Percentiles rank a stretch among this genome's conserved stretches.
These are phyloP conservation scores for Malurus cyaneus DNA, from an alignment of 2,113 vertebrate genomes.

Conservation along the genomic window DNA sequence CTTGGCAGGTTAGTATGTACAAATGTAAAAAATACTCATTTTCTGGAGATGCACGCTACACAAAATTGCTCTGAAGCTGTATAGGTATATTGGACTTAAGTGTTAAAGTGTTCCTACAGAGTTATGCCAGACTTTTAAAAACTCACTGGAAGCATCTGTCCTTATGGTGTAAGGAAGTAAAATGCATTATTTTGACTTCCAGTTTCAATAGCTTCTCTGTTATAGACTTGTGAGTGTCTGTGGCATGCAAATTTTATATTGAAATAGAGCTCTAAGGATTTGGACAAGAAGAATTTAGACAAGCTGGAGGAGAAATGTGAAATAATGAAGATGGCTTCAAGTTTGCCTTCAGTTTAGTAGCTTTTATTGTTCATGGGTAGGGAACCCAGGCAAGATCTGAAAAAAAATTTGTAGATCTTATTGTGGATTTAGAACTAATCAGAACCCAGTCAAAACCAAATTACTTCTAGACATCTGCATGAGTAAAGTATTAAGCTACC, in stretches of 20 bases:
- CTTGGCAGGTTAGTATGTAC: constrained; percentile 90
- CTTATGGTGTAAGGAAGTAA: not conserved
- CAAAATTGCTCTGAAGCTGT: not conserved
- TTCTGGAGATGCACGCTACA: not conserved
- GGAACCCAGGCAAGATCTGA: not conserved
- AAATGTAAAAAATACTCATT: not conserved
- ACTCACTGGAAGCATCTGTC: not conserved
- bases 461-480: not conserved
- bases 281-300: not conserved
- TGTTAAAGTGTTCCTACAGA: not conserved
- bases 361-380: not conserved
- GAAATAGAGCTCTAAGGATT: not conserved
- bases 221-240: not conserved
- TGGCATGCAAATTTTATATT: not conserved
- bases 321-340: not conserved
- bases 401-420: not conserved
- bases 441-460: not conserved
- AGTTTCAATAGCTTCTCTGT: not conserved
- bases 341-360: not conserved
- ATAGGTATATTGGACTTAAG: not conserved
- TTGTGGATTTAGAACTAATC: not conserved
- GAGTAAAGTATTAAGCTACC: not conserved
- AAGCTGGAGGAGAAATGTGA: not conserved
- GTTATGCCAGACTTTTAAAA: not conserved
- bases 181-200: not conserved